Evolutionary conservation across 1,140 invertebrate genomes (phyloP).

Genomic region (Drosophila novamexicana): DNA sequence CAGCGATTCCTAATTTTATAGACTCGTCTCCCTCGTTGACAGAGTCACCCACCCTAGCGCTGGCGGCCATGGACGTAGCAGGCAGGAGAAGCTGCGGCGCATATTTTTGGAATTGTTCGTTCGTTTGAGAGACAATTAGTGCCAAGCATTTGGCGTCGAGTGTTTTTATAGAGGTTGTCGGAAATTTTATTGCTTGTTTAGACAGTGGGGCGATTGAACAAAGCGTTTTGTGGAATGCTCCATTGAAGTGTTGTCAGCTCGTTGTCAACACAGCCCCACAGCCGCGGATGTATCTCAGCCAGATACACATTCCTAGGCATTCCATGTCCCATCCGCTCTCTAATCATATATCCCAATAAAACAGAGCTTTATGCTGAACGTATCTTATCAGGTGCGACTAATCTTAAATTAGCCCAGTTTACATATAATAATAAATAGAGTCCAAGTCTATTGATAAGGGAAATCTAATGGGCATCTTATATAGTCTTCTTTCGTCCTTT

Average conservation of each 20-base stretch:
- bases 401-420: too few relatives aligned
- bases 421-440: too few relatives aligned
- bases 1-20: slow-evolving; percentile 54
- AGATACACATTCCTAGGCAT: neutral
- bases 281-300: neutral
- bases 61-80: neutral
- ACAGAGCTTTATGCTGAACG: neutral
- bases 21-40: slow-evolving; percentile 26
- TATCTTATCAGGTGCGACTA: too few relatives aligned
- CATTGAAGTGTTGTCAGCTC: slow-evolving; percentile 41
- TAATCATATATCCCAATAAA: neutral
- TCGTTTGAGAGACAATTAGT: slow-evolving; percentile 69
- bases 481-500: too few relatives aligned
- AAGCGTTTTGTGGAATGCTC: slow-evolving; percentile 29
- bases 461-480: too few relatives aligned
- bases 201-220: slow-evolving; percentile 27
- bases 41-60: neutral
- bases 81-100: neutral
- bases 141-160: slow-evolving; percentile 65
- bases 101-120: slow-evolving; percentile 62
- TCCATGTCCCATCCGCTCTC: neutral
- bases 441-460: too few relatives aligned
- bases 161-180: slow-evolving; percentile 53
- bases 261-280: slow-evolving; percentile 42
- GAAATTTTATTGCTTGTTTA: slow-evolving; percentile 72